These are phyloP conservation scores for Neoniphon sammara DNA, from an alignment of 2,797 vertebrate species.

Conservation along the genomic window DNA sequence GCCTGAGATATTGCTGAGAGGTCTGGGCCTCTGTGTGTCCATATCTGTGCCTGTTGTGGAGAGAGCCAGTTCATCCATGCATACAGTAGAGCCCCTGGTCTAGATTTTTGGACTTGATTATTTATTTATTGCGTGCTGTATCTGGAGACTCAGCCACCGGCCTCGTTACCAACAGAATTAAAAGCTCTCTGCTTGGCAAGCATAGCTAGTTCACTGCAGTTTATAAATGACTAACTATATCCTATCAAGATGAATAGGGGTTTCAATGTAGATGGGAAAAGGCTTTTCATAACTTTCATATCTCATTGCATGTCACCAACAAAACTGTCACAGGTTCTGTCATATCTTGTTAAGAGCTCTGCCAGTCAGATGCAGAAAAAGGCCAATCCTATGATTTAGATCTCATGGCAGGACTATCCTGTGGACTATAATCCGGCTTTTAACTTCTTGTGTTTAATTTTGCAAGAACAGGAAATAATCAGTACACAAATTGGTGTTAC, in stretches of 20 bases:
- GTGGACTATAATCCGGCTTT: not conserved
- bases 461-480: too few relatives aligned
- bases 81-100: conserved; percentile 39
- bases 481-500: not conserved
- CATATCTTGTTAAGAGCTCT: not conserved
- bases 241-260: not conserved
- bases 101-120: conserved; percentile 30
- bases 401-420: not conserved
- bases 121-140: conserved; percentile 27
- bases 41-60: conserved; percentile 15
- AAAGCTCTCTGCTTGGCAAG: conserved; percentile 7
- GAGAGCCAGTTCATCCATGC: conserved; percentile 51
- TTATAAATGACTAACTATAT: not conserved
- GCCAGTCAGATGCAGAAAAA: not conserved
- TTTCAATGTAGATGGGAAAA: not conserved
- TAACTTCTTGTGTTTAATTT: too few relatives aligned
- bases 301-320: not conserved
- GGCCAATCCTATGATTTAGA: not conserved
- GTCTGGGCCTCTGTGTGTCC: conserved; percentile 13
- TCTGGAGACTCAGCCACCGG: not conserved
- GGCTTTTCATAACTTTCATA: not conserved
- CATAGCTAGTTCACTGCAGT: not conserved
- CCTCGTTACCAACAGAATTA: conserved; percentile 15
- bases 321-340: not conserved
- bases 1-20: not conserved